These are phyloP conservation scores for Resseliella maxima DNA, from an alignment of 2,888 invertebrate species.

Conservation along the genomic window DNA sequence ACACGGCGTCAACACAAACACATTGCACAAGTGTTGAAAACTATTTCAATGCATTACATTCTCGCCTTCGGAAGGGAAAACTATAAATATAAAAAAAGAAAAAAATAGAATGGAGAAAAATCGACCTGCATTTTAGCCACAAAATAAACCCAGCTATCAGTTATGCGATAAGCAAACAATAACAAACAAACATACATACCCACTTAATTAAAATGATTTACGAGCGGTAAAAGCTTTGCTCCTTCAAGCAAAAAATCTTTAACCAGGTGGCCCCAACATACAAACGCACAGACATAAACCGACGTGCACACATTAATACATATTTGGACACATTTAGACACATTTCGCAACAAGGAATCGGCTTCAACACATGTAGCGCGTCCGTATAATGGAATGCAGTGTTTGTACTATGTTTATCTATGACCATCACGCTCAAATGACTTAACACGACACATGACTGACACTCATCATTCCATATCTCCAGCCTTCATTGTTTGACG, in stretches of 20 bases:
- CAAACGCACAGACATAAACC: too few relatives aligned
- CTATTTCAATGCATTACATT: not conserved
- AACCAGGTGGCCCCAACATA: not conserved
- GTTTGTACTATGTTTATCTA: not conserved
- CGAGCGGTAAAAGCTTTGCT: not conserved
- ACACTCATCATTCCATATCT: constrained; percentile 22
- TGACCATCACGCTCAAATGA: not conserved
- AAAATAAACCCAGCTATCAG: not conserved
- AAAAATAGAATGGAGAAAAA: not conserved
- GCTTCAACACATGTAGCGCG: not conserved
- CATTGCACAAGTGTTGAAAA: not conserved
- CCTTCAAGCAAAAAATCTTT: not conserved
- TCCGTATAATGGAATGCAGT: not conserved
- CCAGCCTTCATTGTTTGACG: not conserved
- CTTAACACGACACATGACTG: constrained; percentile 28
- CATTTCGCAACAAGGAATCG: too few relatives aligned
- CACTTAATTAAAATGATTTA: constrained; percentile 17
- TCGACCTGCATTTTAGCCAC: not conserved
- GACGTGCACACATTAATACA: too few relatives aligned
- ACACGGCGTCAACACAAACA: not conserved
- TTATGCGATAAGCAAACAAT: not conserved
- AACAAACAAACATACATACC: not conserved
- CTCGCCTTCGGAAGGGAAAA: too few relatives aligned
- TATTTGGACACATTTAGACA: too few relatives aligned
- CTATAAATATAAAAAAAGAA: too few relatives aligned